phyloP scores from a whole-genome alignment of 1,140 invertebrate genomes.

The Drosophila simulans region DNA sequence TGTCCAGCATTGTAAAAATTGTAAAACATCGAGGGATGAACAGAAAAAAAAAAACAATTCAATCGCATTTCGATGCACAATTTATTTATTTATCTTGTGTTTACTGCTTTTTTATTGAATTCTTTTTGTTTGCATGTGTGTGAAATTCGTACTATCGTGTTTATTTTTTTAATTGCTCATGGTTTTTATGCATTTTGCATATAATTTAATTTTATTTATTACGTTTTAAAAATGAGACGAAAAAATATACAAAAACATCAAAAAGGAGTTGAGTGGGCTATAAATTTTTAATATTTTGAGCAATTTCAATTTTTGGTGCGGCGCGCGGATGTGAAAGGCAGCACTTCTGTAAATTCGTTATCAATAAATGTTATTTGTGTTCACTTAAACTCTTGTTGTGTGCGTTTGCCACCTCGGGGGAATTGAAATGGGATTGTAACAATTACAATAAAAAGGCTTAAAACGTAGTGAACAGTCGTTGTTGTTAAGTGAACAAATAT shows the following conservation, averaged over 20 bases:
- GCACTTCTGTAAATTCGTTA: constrained; percentile 68
- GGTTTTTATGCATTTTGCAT: constrained; percentile 65
- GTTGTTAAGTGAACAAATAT: constrained; percentile 14
- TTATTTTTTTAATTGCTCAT: constrained; percentile 77
- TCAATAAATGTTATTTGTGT: constrained; percentile 68
- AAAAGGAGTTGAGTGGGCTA: constrained; percentile 37
- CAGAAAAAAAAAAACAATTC: constrained; percentile 33
- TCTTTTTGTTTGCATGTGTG: constrained; percentile 40
- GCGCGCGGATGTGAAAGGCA: neutral
- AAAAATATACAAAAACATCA: constrained; percentile 23
- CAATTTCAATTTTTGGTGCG: constrained; percentile 19
- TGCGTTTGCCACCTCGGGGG: constrained; percentile 16
- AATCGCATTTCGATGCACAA: constrained; percentile 65
- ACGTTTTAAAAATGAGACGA: constrained; percentile 17
- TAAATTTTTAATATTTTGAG: constrained; percentile 76
- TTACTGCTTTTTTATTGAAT: constrained; percentile 44
- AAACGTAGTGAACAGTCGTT: neutral
- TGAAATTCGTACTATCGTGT: constrained; percentile 70
- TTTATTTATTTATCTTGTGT: constrained; percentile 68
- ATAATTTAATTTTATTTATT: constrained; percentile 83
- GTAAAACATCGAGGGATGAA: constrained; percentile 55
- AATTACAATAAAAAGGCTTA: constrained; percentile 2
- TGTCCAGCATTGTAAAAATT: constrained; percentile 66
- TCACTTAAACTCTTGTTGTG: constrained; percentile 35
- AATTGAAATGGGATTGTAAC: constrained; percentile 36